Conservation (phyloP, 1,140 invertebrate genomes). For the Penaeus indicus region DNA sequence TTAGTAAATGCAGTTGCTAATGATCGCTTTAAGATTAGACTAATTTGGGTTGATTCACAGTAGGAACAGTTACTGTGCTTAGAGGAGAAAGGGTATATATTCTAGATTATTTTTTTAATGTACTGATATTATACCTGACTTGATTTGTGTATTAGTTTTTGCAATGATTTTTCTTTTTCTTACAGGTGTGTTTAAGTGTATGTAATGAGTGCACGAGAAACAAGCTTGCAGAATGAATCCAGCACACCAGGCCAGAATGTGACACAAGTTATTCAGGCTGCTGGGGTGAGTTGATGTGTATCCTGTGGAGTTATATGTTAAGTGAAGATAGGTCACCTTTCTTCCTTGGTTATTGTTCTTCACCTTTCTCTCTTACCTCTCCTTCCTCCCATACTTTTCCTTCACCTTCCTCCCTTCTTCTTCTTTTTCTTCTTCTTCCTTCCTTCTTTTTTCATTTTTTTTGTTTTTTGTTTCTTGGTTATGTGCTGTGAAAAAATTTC, state of each 20-base stretch:
- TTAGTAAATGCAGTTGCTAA: no score
- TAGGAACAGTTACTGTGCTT: neutral
- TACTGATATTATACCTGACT: neutral
- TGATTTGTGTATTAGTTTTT: neutral
- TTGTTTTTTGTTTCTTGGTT: no score
- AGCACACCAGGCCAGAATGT: slow-evolving; percentile 47
- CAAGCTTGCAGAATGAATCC: slow-evolving; percentile 49
- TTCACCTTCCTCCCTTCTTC: no score
- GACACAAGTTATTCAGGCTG: slow-evolving; percentile 38
- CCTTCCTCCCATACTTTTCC: no score
- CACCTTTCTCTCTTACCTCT: neutral
- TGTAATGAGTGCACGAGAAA: slow-evolving; percentile 60
- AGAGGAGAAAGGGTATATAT: no score
- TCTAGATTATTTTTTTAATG: neutral
- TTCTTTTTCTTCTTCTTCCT: no score
- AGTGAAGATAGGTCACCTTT: neutral
- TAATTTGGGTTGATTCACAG: neutral
- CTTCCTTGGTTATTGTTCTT: no score
- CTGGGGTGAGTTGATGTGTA: slow-evolving; percentile 38
- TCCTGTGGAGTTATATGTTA: neutral
- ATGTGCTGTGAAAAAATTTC: no score
- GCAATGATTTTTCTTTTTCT: neutral
- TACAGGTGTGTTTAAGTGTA: slow-evolving; percentile 47
- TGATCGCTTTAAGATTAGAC: neutral
- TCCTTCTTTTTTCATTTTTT: no score